These are phyloP conservation scores for Emmelina monodactyla DNA, from an alignment of 2,888 invertebrate genomes.

Conservation along the genomic window DNA sequence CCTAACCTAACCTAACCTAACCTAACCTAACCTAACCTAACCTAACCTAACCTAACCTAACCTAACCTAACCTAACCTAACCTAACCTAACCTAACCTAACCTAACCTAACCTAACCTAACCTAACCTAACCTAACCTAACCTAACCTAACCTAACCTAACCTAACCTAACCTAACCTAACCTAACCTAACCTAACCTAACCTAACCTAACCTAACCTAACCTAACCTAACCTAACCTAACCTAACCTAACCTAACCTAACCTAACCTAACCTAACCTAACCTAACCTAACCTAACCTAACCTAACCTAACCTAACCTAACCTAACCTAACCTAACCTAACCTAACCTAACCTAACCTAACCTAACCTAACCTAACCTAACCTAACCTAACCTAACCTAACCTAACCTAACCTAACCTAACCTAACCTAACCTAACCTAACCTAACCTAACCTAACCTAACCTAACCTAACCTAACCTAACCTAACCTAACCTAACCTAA, in stretches of 20 bases:
- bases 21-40: conserved; percentile 12
- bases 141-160: conserved; percentile 17
- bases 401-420: conserved; percentile 15
- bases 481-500: conserved; percentile 9
- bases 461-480: conserved; percentile 14
- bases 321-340: conserved; percentile 17
- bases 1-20: conserved; percentile 14
- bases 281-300: conserved; percentile 19
- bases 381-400: conserved; percentile 16
- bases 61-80: conserved; percentile 9
- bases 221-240: conserved; percentile 19
- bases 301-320: conserved; percentile 19
- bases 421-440: conserved; percentile 15
- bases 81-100: conserved; percentile 9
- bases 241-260: conserved; percentile 20
- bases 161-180: conserved; percentile 17
- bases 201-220: conserved; percentile 18
- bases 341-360: conserved; percentile 11
- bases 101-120: conserved; percentile 8
- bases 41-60: conserved; percentile 11
- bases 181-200: conserved; percentile 17
- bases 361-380: conserved; percentile 10
- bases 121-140: conserved; percentile 12
- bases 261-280: conserved; percentile 19
- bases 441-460: conserved; percentile 13